Percentiles rank a stretch among this genome's conserved stretches.
Conservation (phyloP, 1,140 invertebrate species). For the Aethina tumida region DNA sequence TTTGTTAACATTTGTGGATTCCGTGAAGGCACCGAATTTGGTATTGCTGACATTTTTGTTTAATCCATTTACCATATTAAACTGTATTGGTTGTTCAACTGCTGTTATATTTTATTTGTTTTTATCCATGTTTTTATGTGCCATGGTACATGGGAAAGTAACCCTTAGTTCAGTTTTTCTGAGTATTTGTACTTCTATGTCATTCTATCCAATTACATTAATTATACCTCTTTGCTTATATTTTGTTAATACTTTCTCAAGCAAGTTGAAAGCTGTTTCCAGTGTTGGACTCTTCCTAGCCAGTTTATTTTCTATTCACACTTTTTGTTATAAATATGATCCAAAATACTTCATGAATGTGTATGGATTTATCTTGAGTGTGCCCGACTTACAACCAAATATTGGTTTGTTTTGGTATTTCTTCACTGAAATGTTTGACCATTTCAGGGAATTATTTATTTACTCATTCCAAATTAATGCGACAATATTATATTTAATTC, state of each 20-base stretch:
- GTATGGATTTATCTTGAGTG: conserved; percentile 51
- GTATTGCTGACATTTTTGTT: conserved; percentile 78
- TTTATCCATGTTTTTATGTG: conserved; percentile 56
- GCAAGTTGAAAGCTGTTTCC: conserved; percentile 13
- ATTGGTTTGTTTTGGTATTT: conserved; percentile 99
- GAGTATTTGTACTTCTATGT: conserved; percentile 69
- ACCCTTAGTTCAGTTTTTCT: conserved; percentile 53
- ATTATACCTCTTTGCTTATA: conserved; percentile 58
- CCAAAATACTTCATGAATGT: conserved; percentile 23
- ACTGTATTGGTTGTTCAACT: conserved; percentile 85
- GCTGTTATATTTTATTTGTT: conserved; percentile 84
- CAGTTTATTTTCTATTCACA: conserved; percentile 24
- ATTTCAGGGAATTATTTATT: conserved; percentile 90
- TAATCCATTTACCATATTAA: conserved; percentile 84
- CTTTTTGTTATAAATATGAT: conserved; percentile 32
- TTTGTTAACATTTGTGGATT: conserved; percentile 45
- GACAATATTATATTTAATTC: conserved; percentile 79
- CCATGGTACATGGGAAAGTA: conserved; percentile 52
- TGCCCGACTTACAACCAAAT: conserved; percentile 92
- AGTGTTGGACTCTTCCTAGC: conserved; percentile 28
- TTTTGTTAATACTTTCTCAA: conserved; percentile 19
- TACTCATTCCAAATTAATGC: conserved; percentile 96
- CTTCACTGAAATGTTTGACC: conserved; percentile 99
- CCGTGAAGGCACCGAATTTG: conserved; percentile 48
- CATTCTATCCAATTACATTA: conserved; percentile 77